Evolutionary conservation across 1,140 invertebrate species (phyloP).

Genomic region (Theocolax elegans): DNA sequence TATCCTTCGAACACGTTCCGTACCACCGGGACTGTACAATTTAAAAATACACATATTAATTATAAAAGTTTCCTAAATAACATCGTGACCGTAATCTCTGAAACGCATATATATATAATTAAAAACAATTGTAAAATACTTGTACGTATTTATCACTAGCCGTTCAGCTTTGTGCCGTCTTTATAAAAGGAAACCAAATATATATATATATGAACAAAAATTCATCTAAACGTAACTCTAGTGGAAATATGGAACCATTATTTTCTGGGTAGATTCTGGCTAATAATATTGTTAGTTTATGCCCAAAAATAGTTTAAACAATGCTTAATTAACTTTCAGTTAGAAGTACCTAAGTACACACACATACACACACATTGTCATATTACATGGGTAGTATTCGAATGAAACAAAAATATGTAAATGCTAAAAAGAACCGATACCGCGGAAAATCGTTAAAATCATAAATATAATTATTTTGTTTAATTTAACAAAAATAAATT

Average conservation of each 20-base stretch:
- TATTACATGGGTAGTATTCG: too few relatives aligned
- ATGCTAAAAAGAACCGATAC: too few relatives aligned
- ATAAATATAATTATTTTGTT: too few relatives aligned
- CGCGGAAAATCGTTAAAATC: too few relatives aligned
- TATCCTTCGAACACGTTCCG: background rate
- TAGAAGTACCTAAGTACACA: too few relatives aligned
- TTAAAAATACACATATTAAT: too few relatives aligned
- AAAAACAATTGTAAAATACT: constrained; percentile 58
- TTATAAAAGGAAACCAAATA: constrained; percentile 45
- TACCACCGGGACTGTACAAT: too few relatives aligned
- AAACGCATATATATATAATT: constrained; percentile 44
- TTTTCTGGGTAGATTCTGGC: constrained; percentile 11
- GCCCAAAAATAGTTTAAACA: constrained; percentile 17
- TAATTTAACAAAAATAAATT: too few relatives aligned
- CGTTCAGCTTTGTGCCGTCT: constrained; percentile 66
- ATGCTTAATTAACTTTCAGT: too few relatives aligned
- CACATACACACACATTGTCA: too few relatives aligned
- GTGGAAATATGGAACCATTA: constrained; percentile 34
- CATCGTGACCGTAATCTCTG: constrained; percentile 30
- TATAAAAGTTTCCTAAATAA: constrained; percentile 1
- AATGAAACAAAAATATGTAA: too few relatives aligned
- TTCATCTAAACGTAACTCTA: constrained; percentile 46
- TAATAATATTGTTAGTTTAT: too few relatives aligned
- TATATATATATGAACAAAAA: constrained; percentile 51
- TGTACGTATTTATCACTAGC: constrained; percentile 63